Percentiles rank a stretch among this genome's conserved stretches.
phyloP scores from a whole-genome alignment of 2,113 vertebrate species.

The Zeus faber region DNA sequence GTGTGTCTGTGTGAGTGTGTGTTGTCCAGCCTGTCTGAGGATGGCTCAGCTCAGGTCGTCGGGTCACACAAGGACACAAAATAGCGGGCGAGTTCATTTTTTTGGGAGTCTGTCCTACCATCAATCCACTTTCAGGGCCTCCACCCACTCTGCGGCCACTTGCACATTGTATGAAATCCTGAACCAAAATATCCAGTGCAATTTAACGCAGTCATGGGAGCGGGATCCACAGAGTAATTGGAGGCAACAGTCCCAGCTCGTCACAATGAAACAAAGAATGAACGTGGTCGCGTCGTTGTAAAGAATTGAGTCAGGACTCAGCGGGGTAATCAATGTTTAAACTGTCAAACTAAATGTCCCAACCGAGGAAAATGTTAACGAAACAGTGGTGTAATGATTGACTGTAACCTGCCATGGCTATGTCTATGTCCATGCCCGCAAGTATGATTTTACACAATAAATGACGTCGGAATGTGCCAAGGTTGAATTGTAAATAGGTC shows the following conservation, averaged over 20 bases:
- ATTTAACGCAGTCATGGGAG: slow-evolving; percentile 28
- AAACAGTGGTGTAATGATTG: slow-evolving; percentile 8
- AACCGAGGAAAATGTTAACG: background rate
- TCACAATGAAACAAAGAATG: background rate
- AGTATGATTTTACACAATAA: background rate
- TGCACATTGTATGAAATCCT: slow-evolving; percentile 7
- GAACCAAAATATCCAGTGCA: slow-evolving; percentile 28
- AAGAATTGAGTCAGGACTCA: background rate
- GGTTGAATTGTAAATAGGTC: too few species aligned
- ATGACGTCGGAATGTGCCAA: background rate
- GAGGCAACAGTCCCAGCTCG: background rate
- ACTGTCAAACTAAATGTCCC: slow-evolving; percentile 1
- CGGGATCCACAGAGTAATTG: background rate
- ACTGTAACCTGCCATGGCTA: background rate
- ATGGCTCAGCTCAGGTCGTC: slow-evolving; percentile 19
- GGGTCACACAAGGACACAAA: slow-evolving; percentile 42
- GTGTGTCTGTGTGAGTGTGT: slow-evolving; percentile 8
- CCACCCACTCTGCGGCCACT: slow-evolving; percentile 21
- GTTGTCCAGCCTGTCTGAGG: slow-evolving; percentile 5
- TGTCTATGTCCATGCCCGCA: background rate
- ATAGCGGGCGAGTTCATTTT: slow-evolving; percentile 29
- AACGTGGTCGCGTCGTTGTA: background rate
- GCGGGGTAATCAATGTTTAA: slow-evolving; percentile 5
- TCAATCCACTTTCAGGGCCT: slow-evolving; percentile 20
- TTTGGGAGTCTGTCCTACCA: slow-evolving; percentile 8